phyloP scores from a whole-genome alignment of 2,888 invertebrate genomes.

The Megalurothrips usitatus region DNA sequence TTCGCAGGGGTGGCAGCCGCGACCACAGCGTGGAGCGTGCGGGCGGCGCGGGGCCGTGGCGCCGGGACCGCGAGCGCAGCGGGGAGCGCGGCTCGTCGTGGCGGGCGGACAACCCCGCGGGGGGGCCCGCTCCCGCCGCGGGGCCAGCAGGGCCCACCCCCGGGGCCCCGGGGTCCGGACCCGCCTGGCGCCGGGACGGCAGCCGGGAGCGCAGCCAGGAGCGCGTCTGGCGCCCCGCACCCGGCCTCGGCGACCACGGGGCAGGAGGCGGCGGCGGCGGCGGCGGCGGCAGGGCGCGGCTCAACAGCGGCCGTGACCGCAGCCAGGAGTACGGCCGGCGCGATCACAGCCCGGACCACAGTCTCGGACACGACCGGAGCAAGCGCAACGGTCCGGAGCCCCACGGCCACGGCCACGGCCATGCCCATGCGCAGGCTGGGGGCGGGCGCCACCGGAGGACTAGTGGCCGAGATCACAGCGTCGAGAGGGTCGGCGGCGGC shows the following conservation, averaged over 20 bases:
- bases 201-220: background rate
- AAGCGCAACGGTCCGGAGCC: background rate
- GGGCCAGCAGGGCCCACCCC: no score
- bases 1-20: conserved; percentile 34
- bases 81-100: background rate
- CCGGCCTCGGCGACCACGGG: background rate
- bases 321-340: background rate
- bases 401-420: conserved; percentile 6
- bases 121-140: no score
- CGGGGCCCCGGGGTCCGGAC: no score
- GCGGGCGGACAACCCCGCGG: background rate
- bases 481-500: conserved; percentile 31
- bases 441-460: conserved; percentile 28
- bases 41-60: conserved; percentile 28
- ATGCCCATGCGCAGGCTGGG: conserved; percentile 17
- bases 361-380: background rate
- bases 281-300: background rate
- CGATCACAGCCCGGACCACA: background rate
- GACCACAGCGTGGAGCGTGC: conserved; percentile 30
- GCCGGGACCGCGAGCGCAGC: conserved; percentile 2
- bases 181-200: background rate
- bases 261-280: background rate
- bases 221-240: background rate
- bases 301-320: conserved; percentile 1
- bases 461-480: conserved; percentile 33